A percentile compares a stretch with the other conserved stretches of the same genome.
Evolutionary conservation across 2,888 invertebrate genomes (phyloP).

Genomic region (Euplexia lucipara): DNA sequence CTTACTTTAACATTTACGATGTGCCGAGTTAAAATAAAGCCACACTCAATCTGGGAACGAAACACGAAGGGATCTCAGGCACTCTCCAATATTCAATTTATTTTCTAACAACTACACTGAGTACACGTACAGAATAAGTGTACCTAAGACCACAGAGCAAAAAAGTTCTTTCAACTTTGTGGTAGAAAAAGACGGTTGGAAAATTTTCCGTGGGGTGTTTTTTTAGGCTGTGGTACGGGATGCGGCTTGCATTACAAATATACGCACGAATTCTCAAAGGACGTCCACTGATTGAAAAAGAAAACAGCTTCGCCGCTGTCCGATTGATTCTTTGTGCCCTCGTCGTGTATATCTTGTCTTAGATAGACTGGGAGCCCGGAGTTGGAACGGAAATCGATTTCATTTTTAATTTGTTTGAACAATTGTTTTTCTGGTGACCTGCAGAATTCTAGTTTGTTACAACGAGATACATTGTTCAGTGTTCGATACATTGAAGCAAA

Average conservation of each 20-base stretch:
- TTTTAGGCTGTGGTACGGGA: slow-evolving; percentile 71
- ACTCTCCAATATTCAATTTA: slow-evolving; percentile 86
- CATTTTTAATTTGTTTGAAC: slow-evolving; percentile 23
- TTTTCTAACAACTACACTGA: slow-evolving; percentile 82
- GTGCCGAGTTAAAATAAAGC: slow-evolving; percentile 80
- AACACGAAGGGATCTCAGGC: slow-evolving; percentile 75
- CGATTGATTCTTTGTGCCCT: slow-evolving; percentile 87
- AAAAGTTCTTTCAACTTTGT: slow-evolving; percentile 8
- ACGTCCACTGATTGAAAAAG: slow-evolving; percentile 88
- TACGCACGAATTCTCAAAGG: slow-evolving; percentile 77
- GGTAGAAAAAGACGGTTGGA: slow-evolving; percentile 40
- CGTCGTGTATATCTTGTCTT: slow-evolving; percentile 79
- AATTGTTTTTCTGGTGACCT: slow-evolving; percentile 10
- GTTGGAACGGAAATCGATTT: slow-evolving; percentile 21
- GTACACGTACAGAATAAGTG: slow-evolving; percentile 63
- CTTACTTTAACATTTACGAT: slow-evolving; percentile 77
- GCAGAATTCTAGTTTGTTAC: neutral
- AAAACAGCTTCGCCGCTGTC: slow-evolving; percentile 87
- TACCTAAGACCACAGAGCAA: slow-evolving; percentile 67
- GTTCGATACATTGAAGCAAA: neutral
- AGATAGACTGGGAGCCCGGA: slow-evolving; percentile 66
- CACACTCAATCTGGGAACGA: slow-evolving; percentile 79
- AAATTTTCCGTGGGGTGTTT: slow-evolving; percentile 16
- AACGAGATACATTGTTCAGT: neutral
- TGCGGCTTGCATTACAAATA: slow-evolving; percentile 72